Conservation (phyloP, 2,888 invertebrate species). For the Reticulitermes lucifugus region DNA sequence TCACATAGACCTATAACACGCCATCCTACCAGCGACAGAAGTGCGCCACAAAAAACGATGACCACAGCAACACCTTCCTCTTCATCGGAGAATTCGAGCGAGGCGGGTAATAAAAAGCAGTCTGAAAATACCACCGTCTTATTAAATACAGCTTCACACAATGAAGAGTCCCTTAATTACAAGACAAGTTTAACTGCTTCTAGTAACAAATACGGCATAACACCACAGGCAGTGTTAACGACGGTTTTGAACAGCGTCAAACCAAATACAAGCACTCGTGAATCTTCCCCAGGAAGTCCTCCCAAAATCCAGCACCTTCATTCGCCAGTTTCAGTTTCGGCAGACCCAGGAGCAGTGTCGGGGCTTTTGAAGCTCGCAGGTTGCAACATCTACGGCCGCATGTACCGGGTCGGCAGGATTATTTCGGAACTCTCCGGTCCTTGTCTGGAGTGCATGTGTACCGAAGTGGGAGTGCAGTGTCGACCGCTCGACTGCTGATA, state of each 20-base stretch:
- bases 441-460: conserved; percentile 88
- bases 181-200: background rate
- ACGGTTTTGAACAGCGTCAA: background rate
- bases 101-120: background rate
- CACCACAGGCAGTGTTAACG: background rate
- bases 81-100: background rate
- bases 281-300: conserved; percentile 45
- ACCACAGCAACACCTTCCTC: background rate
- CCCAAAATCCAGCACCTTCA: background rate
- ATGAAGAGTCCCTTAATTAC: background rate
- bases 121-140: background rate
- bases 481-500: conserved; percentile 72
- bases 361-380: conserved; percentile 81
- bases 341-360: conserved; percentile 54
- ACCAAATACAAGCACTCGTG: conserved; percentile 28
- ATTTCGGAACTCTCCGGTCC: conserved; percentile 85
- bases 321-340: conserved; percentile 50
- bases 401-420: conserved; percentile 86
- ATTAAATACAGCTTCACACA: background rate
- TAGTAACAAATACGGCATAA: background rate
- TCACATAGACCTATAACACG: background rate
- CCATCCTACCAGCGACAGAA: background rate
- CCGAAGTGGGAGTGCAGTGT: conserved; percentile 88
- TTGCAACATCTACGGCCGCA: conserved; percentile 90
- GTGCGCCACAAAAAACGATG: background rate